Evolutionary conservation across 2,888 invertebrate genomes (phyloP).

Genomic region (Bhutanitis thaidina): DNA sequence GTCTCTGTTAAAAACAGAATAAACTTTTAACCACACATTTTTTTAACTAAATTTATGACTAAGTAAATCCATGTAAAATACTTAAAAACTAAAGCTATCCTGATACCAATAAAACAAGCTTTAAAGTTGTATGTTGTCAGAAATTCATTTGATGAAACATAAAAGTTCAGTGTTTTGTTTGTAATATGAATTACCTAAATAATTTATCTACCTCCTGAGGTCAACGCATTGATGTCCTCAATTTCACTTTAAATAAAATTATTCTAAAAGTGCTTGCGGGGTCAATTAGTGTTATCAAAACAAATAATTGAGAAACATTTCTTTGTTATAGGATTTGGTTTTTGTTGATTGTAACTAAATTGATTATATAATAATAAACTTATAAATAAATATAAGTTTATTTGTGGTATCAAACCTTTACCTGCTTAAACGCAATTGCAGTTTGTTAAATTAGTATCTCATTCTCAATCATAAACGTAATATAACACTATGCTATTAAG

Average conservation of each 20-base stretch:
- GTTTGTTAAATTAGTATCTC: no score
- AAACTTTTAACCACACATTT: background rate
- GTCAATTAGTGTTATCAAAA: no score
- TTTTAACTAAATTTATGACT: background rate
- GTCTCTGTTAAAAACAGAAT: background rate
- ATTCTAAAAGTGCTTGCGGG: background rate
- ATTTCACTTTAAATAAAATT: background rate
- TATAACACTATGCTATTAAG: background rate
- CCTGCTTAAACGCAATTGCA: no score
- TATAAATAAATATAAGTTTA: no score
- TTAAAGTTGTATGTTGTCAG: slow-evolving; percentile 22
- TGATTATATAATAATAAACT: no score
- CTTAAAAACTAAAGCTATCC: slow-evolving; percentile 15
- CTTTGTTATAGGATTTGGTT: background rate
- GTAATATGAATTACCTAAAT: slow-evolving; percentile 13
- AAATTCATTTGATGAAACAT: slow-evolving; percentile 15
- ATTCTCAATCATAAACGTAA: no score
- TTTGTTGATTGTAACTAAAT: no score
- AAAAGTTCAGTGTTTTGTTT: slow-evolving; percentile 21
- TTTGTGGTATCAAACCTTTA: no score
- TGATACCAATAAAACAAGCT: slow-evolving; percentile 28
- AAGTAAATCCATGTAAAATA: background rate
- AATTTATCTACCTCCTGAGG: slow-evolving; percentile 28
- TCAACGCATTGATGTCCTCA: slow-evolving; percentile 23
- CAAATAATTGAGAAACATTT: no score